A percentile compares a stretch with the other conserved stretches of the same genome.
phyloP scores from a whole-genome alignment of 2,888 invertebrate genomes.

The Archaeoteleia sp. region DNA sequence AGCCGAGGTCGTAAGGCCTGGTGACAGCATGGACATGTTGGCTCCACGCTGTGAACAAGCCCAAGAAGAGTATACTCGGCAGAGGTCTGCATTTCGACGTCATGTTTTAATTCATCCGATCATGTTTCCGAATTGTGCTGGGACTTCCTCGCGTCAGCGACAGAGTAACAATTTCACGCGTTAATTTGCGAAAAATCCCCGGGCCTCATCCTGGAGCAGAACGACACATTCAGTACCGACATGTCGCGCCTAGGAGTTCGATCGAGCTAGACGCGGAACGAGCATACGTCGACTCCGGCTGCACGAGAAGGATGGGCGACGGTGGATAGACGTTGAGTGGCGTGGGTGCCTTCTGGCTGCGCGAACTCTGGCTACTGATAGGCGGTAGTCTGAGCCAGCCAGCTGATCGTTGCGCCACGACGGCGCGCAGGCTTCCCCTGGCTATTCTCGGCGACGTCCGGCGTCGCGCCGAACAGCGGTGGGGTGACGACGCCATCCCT shows the following conservation, averaged over 20 bases:
- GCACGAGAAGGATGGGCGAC: background rate
- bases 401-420: constrained; percentile 71
- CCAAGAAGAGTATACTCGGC: too few species aligned
- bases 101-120: too few species aligned
- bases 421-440: constrained; percentile 69
- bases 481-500: constrained; percentile 9
- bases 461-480: constrained; percentile 30
- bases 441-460: constrained; percentile 50
- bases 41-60: too few species aligned
- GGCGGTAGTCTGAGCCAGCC: constrained; percentile 59
- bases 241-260: constrained; percentile 1
- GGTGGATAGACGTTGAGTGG: background rate
- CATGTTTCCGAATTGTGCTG: too few species aligned
- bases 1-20: constrained; percentile 22
- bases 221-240: background rate
- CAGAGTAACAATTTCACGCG: too few species aligned
- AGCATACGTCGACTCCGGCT: background rate
- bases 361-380: constrained; percentile 58
- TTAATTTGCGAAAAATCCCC: too few species aligned
- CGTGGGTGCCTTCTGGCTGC: constrained; percentile 50
- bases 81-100: too few species aligned
- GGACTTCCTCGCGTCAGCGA: too few species aligned
- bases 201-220: too few species aligned
- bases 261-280: background rate
- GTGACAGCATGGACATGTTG: constrained; percentile 28